Percentiles rank a stretch among this genome's conserved stretches.
phyloP scores from a whole-genome alignment of 2,888 invertebrate species.

The Theretra japonica region DNA sequence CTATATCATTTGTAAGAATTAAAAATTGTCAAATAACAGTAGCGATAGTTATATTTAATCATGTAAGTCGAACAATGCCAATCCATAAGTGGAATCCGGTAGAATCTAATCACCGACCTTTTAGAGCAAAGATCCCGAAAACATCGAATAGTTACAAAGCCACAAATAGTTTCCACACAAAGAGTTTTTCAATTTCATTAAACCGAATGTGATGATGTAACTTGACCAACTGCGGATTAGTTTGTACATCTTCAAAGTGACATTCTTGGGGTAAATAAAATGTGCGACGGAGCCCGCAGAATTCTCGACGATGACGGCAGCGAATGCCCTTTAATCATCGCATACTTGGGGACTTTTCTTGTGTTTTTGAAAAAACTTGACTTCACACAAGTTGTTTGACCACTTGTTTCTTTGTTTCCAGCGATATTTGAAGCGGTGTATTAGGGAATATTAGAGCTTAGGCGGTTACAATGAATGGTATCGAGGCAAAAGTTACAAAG shows the following conservation, averaged over 20 bases:
- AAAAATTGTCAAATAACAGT: too few relatives aligned
- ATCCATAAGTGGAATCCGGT: too few relatives aligned
- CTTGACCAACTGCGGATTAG: slow-evolving; percentile 72
- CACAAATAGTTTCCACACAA: slow-evolving; percentile 55
- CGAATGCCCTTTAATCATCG: slow-evolving; percentile 70
- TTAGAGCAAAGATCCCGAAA: not conserved
- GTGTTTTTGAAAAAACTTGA: slow-evolving; percentile 61
- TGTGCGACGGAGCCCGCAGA: slow-evolving; percentile 56
- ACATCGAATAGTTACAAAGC: slow-evolving; percentile 56
- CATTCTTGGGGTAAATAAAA: slow-evolving; percentile 77
- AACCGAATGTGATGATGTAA: slow-evolving; percentile 51
- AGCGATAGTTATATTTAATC: too few relatives aligned
- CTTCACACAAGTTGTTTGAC: slow-evolving; percentile 62
- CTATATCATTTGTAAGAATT: too few relatives aligned
- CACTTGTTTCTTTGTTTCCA: slow-evolving; percentile 60
- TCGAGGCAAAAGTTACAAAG: not conserved
- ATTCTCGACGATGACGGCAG: slow-evolving; percentile 50
- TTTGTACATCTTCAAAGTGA: slow-evolving; percentile 74
- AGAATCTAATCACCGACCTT: not conserved
- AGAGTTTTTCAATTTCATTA: slow-evolving; percentile 66
- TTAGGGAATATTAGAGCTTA: slow-evolving; percentile 52
- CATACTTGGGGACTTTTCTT: slow-evolving; percentile 64
- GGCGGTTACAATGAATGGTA: not conserved
- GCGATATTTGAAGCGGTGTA: slow-evolving; percentile 56
- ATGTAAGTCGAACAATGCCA: too few relatives aligned